A percentile compares a stretch with the other conserved stretches of the same genome.
Conservation (phyloP, 37 sponge, comb jelly and placozoan species). For the Geodia barretti region DNA sequence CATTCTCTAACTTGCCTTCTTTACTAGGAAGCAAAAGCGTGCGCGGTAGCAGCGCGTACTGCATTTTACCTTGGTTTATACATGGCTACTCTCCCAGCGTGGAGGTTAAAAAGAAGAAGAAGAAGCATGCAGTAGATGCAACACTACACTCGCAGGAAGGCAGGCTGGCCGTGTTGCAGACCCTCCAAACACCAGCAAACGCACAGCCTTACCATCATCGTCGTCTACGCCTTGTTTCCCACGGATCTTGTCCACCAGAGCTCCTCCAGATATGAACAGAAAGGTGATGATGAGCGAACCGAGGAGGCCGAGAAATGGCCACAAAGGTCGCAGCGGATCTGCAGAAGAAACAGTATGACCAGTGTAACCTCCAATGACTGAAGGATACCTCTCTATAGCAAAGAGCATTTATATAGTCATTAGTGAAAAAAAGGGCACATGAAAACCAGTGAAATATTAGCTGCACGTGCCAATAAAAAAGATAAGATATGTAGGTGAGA, state of each 20-base stretch:
- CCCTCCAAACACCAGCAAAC: slow-evolving; percentile 3
- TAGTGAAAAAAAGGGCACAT: no score
- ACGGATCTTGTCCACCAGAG: slow-evolving; percentile 20
- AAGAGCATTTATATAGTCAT: no score
- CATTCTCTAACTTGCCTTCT: no score
- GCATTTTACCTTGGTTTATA: no score
- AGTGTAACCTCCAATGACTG: not conserved
- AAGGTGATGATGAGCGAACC: slow-evolving; percentile 11
- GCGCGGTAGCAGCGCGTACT: no score
- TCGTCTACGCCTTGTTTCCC: not conserved
- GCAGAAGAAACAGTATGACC: not conserved
- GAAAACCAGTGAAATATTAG: no score
- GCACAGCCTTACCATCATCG: not conserved
- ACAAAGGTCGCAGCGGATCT: slow-evolving; percentile 56
- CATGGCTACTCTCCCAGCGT: not conserved
- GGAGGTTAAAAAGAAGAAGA: not conserved
- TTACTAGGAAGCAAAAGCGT: no score
- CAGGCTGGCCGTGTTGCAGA: no score
- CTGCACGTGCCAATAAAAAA: no score
- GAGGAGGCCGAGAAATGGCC: slow-evolving; percentile 54
- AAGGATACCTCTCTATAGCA: not conserved
- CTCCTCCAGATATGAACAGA: slow-evolving; percentile 37
- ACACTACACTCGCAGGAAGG: no score
- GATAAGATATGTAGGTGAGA: no score
- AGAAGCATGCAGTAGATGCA: not conserved